These are phyloP conservation scores for crab-eating macaque (Macaca fascicularis) DNA, from an alignment of 2,113 vertebrate species.

Conservation along the genomic window DNA sequence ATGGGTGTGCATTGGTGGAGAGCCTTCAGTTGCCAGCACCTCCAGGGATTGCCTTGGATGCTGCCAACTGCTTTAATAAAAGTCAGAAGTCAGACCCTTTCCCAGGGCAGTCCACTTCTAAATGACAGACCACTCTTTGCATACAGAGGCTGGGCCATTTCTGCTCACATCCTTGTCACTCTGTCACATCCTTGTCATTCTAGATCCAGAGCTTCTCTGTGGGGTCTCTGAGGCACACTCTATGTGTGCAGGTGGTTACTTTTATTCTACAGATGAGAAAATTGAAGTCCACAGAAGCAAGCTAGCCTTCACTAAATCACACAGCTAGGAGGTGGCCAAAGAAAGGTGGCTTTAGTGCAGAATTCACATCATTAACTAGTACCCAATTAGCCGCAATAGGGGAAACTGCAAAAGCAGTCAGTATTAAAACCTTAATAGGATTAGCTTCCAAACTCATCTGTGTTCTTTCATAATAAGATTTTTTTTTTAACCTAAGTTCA, in stretches of 20 bases:
- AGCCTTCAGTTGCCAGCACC: not conserved
- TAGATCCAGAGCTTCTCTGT: not conserved
- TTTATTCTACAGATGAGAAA: too few relatives aligned
- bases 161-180: not conserved
- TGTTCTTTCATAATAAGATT: not conserved
- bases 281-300: too few relatives aligned
- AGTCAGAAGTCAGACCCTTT: not conserved
- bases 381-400: fast-evolving
- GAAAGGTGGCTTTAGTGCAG: too few relatives aligned
- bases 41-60: not conserved
- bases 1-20: too few relatives aligned
- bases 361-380: not conserved
- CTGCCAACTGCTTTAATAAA: not conserved
- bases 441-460: not conserved
- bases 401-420: not conserved
- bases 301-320: too few relatives aligned
- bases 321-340: too few relatives aligned
- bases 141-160: not conserved
- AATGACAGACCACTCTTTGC: not conserved
- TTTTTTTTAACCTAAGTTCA: too few relatives aligned
- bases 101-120: too few relatives aligned
- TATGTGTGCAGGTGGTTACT: too few relatives aligned
- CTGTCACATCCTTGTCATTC: not conserved
- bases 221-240: not conserved
- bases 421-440: not conserved